Evolutionary conservation across 1,140 invertebrate species (phyloP), one percentile per base, ranked within the genome.

Genomic region (Aphis craccivora): DNA sequence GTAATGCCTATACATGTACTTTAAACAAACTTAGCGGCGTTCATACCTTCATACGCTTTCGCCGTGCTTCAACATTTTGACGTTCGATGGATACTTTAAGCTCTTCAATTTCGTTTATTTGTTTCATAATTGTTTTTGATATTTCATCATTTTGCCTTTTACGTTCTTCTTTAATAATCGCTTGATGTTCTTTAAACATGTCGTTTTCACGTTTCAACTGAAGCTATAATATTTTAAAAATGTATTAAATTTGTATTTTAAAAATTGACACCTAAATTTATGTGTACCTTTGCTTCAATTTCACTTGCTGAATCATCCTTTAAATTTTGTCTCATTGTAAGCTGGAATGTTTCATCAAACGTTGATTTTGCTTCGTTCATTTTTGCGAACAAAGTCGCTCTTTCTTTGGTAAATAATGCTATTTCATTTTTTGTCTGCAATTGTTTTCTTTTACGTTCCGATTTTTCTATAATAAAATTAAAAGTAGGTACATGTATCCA

Each of bases 111-210:
- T 93, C 91, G 8, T 84, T 53, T 20, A 53, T 53, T 51, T 93
- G 81, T 37, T 86, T 93, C 45, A 53, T 25, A 8, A 93, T 2
- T 2, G 18, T 84, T 25, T 55, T 93, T 20, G 81, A 53, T 4
- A 86, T 86, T 86, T 93, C 91, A 8, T 84, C 91, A 55, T 51
- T 93, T 51, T 55, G 91, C 23, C 14, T 93, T 83, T 40, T 86
- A 2, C 91, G 81, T 37, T 93, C 91, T 86, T 86, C 81, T 51
- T 93, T 93, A 25, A 93, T 93, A 25, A 83, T 40, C 11, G n/a
- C 35, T 7, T 93, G n/a, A 20, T 86, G 81, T 53, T 86, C 55
- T 37, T 86, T 93, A 23, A 93, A 86, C 37, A 84, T 1, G 9
- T 93, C 91, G 48, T 84, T 53, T 37, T 86, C 91, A 30, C 25